Base-by-base conservation (phyloP, 2,797 vertebrate genomes). In the Neoniphon sammara region DNA sequence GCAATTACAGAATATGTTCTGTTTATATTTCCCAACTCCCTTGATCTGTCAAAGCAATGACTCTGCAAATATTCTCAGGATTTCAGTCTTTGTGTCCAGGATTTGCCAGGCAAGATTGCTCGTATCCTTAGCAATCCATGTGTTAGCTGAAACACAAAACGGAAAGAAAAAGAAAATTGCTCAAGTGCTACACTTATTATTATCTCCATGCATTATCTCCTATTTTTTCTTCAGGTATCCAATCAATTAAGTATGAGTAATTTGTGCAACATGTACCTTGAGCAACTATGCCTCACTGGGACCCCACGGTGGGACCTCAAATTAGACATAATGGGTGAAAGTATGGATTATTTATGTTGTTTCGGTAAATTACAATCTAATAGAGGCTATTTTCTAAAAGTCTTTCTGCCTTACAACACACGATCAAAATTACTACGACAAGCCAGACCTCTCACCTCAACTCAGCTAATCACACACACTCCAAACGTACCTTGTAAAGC, bases 21-120 rank as follows among this genome's bases (percentile, higher is more conserved):
- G 88, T 92, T 92, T 91, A 91, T 87, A 87, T 92, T 92, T 92
- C 87, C 87, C 81, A 86, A 83, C 85, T 86, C 85, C 81, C 81
- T 84, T 87, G 88, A 91, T 89, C 90, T 90, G 85, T 91, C 88
- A 92, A 89, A 93, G 84, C 88, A 89, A 89, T 82, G 85, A 88
- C 72, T 90, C 81, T 87, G 82, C 89, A 89, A 91, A 90, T 89
- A 86, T 80, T 87, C 79, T 69, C 77, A 47, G 87, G 80, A 88
- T 87, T 86, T 91, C 71, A 68, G 69, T 88, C 81, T 84, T 84
- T 87, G 82, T 80, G 61, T 89, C 85, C 83, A 88, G 84, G 84
- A 88, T 90, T 92, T 91, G 78, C 82, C 59, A 87, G 88, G 82
- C 81, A 86, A 87, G 86, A 88, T 85, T 85, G 73, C 80, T 70